These are phyloP conservation scores for Eutrigla gurnardus DNA, from an alignment of 2,797 vertebrate genomes.

Conservation along the genomic window DNA sequence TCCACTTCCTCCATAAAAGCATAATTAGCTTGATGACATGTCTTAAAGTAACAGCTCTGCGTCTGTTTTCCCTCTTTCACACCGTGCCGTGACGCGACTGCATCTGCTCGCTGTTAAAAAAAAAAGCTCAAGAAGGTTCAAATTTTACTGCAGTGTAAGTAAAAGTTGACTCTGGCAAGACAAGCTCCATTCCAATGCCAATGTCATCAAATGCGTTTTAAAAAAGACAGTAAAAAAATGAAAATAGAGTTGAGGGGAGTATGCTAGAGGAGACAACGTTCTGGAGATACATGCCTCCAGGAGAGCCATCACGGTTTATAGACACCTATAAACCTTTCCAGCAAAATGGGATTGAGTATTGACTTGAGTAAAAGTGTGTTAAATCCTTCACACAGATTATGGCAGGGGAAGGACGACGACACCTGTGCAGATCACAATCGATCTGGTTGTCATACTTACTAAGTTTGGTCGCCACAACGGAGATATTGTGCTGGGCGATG, in stretches of 20 bases:
- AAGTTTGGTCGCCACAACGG: constrained; percentile 96
- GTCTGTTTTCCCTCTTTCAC: constrained; percentile 5
- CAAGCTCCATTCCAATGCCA: constrained; percentile 44
- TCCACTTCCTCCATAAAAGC: constrained; percentile 79
- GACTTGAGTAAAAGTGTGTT: constrained; percentile 74
- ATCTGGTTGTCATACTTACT: constrained; percentile 90
- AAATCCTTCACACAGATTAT: constrained; percentile 76
- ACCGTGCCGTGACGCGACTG: constrained; percentile 3
- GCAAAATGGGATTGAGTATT: constrained; percentile 80
- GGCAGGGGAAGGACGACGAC: constrained; percentile 48
- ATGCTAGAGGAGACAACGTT: constrained; percentile 67
- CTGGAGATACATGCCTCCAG: constrained; percentile 66
- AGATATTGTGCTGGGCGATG: constrained; percentile 94
- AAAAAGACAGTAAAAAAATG: constrained; percentile 60
- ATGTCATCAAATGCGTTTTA: constrained; percentile 51
- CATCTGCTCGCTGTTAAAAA: constrained; percentile 39
- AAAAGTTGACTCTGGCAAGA: constrained; percentile 70
- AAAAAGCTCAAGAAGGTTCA: constrained; percentile 39
- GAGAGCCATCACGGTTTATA: constrained; percentile 77
- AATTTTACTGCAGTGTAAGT: constrained; percentile 63
- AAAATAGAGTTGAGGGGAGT: constrained; percentile 59
- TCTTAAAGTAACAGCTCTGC: constrained; percentile 66
- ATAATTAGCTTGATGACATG: constrained; percentile 76
- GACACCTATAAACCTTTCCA: constrained; percentile 75
- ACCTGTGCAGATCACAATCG: constrained; percentile 54